A percentile compares a stretch with the other conserved stretches of the same genome.
Evolutionary conservation across 2,797 vertebrate genomes (phyloP).

Genomic region (Macropodus opercularis): DNA sequence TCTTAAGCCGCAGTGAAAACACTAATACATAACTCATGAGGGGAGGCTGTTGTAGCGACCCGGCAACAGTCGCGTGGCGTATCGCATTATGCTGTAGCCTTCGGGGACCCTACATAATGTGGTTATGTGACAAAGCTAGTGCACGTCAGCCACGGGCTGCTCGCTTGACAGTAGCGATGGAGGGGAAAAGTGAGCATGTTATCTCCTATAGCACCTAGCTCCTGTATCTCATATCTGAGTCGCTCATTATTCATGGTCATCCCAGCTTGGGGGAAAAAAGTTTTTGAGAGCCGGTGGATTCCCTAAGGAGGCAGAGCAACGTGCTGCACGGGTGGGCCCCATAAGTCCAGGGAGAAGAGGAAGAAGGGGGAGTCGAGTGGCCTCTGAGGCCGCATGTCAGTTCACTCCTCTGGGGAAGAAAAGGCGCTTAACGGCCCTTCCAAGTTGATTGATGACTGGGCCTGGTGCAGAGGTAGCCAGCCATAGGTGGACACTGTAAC

Average conservation of each 20-base stretch:
- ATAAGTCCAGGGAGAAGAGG: background rate
- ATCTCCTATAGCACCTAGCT: constrained; percentile 34
- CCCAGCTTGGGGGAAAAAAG: constrained; percentile 32
- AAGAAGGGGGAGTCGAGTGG: constrained; percentile 15
- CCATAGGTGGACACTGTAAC: constrained; percentile 38
- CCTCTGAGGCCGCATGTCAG: constrained; percentile 39
- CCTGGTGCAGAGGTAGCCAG: constrained; percentile 26
- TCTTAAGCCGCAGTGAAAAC: constrained; percentile 50
- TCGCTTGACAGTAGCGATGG: constrained; percentile 41
- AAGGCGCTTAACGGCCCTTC: constrained; percentile 59
- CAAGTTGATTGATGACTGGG: constrained; percentile 59
- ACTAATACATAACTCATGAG: constrained; percentile 72
- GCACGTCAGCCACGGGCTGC: constrained; percentile 69
- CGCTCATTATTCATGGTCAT: constrained; percentile 56
- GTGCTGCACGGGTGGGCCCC: constrained; percentile 1
- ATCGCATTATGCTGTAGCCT: constrained; percentile 72
- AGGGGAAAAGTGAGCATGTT: constrained; percentile 28
- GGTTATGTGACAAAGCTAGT: constrained; percentile 75
- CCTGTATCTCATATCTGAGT: constrained; percentile 36
- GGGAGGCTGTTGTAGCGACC: constrained; percentile 52
- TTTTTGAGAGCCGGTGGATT: constrained; percentile 21
- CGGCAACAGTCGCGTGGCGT: constrained; percentile 42
- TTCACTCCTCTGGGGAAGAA: constrained; percentile 48
- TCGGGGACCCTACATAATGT: constrained; percentile 74
- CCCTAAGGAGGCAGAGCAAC: constrained; percentile 12